These are phyloP conservation scores for Apotomis capreana DNA, from an alignment of 2,888 invertebrate genomes.

Conservation along the genomic window DNA sequence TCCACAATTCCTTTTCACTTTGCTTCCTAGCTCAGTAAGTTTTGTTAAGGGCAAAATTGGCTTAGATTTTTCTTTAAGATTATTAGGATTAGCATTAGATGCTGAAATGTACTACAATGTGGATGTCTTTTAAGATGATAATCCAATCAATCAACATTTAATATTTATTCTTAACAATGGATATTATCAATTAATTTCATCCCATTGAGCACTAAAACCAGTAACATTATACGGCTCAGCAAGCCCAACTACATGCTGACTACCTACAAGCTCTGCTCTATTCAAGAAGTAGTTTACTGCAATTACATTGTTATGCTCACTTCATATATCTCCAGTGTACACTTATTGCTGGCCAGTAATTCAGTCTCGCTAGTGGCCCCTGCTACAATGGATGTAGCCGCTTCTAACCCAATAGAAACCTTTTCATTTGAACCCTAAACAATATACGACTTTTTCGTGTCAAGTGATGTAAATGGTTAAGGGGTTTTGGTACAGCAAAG, in stretches of 20 bases:
- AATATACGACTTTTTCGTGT: constrained; percentile 52
- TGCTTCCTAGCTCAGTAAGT: too few relatives aligned
- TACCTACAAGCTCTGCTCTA: constrained; percentile 66
- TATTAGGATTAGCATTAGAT: too few relatives aligned
- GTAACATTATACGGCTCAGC: constrained; percentile 40
- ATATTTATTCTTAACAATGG: too few relatives aligned
- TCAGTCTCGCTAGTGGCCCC: constrained; percentile 75
- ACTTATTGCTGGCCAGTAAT: constrained; percentile 71
- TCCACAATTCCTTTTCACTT: too few relatives aligned
- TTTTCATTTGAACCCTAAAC: constrained; percentile 50
- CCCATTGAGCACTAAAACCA: constrained; percentile 13
- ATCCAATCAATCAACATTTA: too few relatives aligned
- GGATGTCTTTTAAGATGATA: too few relatives aligned
- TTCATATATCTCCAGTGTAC: constrained; percentile 71
- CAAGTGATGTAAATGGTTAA: constrained; percentile 54
- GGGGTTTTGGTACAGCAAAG: constrained; percentile 48
- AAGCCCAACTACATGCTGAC: constrained; percentile 42
- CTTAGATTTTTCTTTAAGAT: too few relatives aligned
- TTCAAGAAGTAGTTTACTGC: constrained; percentile 80
- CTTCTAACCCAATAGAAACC: constrained; percentile 51
- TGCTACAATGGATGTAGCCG: constrained; percentile 72
- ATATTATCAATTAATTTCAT: neutral
- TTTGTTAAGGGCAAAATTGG: too few relatives aligned
- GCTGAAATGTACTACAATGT: too few relatives aligned
- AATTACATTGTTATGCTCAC: constrained; percentile 82